Evolutionary conservation across 1,140 invertebrate species (phyloP), one percentile per base, ranked within the genome.

Genomic region (Asobara japonica): DNA sequence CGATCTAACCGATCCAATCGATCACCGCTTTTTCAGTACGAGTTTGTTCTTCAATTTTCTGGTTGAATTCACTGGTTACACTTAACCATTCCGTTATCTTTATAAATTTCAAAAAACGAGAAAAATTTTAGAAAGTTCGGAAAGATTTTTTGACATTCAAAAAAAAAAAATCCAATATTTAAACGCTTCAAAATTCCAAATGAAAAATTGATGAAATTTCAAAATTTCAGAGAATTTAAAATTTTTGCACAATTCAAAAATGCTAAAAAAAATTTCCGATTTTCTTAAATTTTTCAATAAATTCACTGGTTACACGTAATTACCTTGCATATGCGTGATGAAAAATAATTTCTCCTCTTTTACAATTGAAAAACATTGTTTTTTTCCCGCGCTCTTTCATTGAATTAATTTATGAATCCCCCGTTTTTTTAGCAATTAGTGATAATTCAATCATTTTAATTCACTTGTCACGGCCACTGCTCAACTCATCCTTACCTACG

Each of bases 301-400:
- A n/a, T 2, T 22, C 25, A 18, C 51, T 56, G 51, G 3, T 56
- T 56, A 25, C 11, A 56, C 4, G 51, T 56, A 18, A 56, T 56
- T 6, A 56, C 22, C 51, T 25, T 56, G 51, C 22, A 56, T 56
- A 56, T 56, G 51, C 18, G 22, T 22, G 22, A 56, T 56, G 62
- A 69, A 69, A 69, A 69, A 33, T 20, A 69, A 69, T 30, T 64
- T 64, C 3, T 68, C n/a, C 22, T 68, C n/a, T 20, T 56, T 25
- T 56, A 56, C 22, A 56, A 27, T 56, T 56, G 10, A 56, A 56
- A 56, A 25, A 5, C 10, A 56, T 56, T 56, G 11, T 56, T 56
- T 56, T 1, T 22, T 68, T n/a, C n/a, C n/a, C n/a, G n/a, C n/a
- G n/a, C 30, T 68, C 3, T 48, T 56, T 56, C 27, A 27, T 68